Conservation (phyloP, 2,113 vertebrate genomes). For the Cromileptes altivelis region DNA sequence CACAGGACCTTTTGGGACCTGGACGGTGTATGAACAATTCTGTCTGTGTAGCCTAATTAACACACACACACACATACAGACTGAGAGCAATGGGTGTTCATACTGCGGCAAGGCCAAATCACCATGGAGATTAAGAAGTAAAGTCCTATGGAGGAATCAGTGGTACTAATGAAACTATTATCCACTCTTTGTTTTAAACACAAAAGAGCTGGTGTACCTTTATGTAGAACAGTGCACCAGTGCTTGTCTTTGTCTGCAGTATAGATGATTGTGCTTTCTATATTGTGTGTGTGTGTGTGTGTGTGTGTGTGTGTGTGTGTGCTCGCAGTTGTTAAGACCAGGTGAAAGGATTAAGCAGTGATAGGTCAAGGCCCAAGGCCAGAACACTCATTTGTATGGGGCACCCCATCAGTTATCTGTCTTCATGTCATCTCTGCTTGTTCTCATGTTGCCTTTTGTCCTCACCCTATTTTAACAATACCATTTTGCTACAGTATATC, state of each 20-base stretch:
- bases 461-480: background rate
- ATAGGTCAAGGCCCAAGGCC: conserved; percentile 53
- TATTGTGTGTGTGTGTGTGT: too few relatives aligned
- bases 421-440: conserved; percentile 33
- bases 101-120: conserved; percentile 13
- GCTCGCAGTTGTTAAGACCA: conserved; percentile 34
- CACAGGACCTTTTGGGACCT: conserved; percentile 63
- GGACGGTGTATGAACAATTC: conserved; percentile 57
- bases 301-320: background rate
- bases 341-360: conserved; percentile 57
- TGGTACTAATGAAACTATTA: conserved; percentile 55
- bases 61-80: conserved; percentile 32
- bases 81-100: conserved; percentile 34
- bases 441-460: conserved; percentile 54
- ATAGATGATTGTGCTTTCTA: background rate
- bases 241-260: background rate
- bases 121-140: conserved; percentile 36
- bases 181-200: conserved; percentile 19
- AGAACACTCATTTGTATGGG: conserved; percentile 12
- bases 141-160: conserved; percentile 46
- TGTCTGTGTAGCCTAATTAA: conserved; percentile 71
- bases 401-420: conserved; percentile 58
- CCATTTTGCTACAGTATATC: background rate
- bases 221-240: conserved; percentile 7
- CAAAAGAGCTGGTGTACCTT: conserved; percentile 12